Percentiles rank a stretch among this genome's conserved stretches.
Conservation (phyloP, 2,888 invertebrate species). For the Agapostemon virescens region DNA sequence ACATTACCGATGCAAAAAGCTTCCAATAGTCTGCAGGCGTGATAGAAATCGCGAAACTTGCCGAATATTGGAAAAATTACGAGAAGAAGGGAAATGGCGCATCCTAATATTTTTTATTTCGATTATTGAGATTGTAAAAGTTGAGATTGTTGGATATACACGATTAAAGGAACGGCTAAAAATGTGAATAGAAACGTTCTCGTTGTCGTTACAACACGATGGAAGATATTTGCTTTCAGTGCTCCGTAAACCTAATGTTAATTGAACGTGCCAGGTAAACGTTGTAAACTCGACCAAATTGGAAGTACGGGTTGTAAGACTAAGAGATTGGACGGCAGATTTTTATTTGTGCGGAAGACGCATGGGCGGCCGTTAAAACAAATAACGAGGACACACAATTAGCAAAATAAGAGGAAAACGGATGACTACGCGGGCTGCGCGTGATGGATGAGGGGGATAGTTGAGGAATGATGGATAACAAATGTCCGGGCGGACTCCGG, state of each 20-base stretch:
- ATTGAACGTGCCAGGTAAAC: slow-evolving; percentile 32
- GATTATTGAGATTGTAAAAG: no score
- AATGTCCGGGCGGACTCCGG: neutral
- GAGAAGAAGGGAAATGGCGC: no score
- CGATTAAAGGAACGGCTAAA: no score
- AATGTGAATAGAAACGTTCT: neutral
- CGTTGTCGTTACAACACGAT: no score
- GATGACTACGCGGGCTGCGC: neutral
- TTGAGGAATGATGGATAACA: slow-evolving; percentile 32
- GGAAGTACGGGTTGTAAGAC: neutral
- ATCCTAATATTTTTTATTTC: no score
- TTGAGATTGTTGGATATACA: no score
- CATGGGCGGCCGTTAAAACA: slow-evolving; percentile 1
- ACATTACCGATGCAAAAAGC: neutral
- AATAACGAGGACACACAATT: neutral
- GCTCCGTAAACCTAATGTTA: no score
- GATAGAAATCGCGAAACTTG: neutral
- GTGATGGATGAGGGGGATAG: slow-evolving; percentile 37
- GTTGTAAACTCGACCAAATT: neutral
- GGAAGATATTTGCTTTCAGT: no score
- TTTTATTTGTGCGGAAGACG: neutral
- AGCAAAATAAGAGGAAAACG: slow-evolving; percentile 7
- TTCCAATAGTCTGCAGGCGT: neutral
- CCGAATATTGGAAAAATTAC: no score
- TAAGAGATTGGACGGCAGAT: neutral